Evolutionary conservation across 2,797 vertebrate genomes (phyloP).

Genomic region (Phoeniculus purpureus): DNA sequence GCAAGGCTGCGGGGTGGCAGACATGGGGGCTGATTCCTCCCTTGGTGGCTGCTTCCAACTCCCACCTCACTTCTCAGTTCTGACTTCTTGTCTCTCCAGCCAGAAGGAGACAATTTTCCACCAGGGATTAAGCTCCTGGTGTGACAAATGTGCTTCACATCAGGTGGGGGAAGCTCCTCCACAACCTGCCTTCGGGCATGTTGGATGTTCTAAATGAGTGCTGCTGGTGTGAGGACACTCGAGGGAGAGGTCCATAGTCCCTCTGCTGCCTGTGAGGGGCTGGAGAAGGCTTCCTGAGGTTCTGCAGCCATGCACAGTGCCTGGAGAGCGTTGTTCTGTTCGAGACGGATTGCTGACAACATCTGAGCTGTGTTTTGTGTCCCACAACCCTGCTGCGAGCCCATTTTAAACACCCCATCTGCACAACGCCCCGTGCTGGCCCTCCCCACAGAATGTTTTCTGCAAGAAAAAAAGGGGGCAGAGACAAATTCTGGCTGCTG

Average conservation of each 20-base stretch:
- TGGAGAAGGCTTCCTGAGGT: accelerated
- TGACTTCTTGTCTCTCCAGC: background rate
- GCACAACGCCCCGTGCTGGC: background rate
- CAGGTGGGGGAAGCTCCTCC: background rate
- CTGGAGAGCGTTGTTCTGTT: background rate
- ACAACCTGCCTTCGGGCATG: background rate
- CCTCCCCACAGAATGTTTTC: background rate
- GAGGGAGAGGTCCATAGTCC: background rate
- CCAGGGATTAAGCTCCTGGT: background rate
- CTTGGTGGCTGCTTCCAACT: background rate
- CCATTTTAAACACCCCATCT: background rate
- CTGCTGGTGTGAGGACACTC: background rate
- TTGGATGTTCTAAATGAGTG: too few relatives aligned
- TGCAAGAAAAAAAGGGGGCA: background rate
- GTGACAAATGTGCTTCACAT: slow-evolving; percentile 46
- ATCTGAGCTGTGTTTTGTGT: background rate
- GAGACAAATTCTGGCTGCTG: background rate
- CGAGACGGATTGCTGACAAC: background rate
- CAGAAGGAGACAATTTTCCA: slow-evolving; percentile 24
- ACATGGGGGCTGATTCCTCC: background rate
- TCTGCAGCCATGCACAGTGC: background rate
- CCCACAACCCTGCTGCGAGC: background rate
- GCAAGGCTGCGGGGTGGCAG: background rate
- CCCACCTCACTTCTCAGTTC: background rate
- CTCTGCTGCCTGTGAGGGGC: background rate